These are phyloP conservation scores for Cheilosia impressa DNA, from an alignment of 2,888 invertebrate genomes.

Conservation along the genomic window DNA sequence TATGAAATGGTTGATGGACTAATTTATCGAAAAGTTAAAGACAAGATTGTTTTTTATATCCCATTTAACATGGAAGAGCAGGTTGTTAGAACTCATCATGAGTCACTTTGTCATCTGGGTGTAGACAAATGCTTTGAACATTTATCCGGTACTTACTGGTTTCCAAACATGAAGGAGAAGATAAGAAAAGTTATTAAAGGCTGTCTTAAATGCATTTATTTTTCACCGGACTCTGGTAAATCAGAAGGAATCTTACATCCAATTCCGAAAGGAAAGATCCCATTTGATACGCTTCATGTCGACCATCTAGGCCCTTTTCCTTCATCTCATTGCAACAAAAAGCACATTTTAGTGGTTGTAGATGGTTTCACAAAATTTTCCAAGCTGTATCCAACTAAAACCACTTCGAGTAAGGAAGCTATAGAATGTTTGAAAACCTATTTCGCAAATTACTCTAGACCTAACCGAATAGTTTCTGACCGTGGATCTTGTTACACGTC, in stretches of 20 bases:
- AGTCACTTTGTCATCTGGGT: constrained; percentile 77
- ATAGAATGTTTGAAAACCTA: constrained; percentile 31
- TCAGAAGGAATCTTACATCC: constrained; percentile 80
- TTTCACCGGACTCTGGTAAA: constrained; percentile 78
- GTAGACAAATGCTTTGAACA: constrained; percentile 76
- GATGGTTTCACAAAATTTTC: constrained; percentile 81
- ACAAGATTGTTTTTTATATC: constrained; percentile 49
- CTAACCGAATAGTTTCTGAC: constrained; percentile 80
- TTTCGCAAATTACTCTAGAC: constrained; percentile 60
- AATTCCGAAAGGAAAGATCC: constrained; percentile 80
- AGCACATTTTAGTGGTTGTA: constrained; percentile 71
- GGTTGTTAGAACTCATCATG: constrained; percentile 53
- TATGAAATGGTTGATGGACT: constrained; percentile 36
- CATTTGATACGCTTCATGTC: constrained; percentile 81
- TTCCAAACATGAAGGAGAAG: constrained; percentile 80
- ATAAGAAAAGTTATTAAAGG: constrained; percentile 73
- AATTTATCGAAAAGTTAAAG: constrained; percentile 31
- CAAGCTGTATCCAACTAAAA: constrained; percentile 46
- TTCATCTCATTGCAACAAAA: not conserved
- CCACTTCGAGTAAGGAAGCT: constrained; percentile 14
- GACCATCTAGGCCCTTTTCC: constrained; percentile 17
- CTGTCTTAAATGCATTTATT: constrained; percentile 11
- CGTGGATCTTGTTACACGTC: constrained; percentile 79
- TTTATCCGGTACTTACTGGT: constrained; percentile 78
- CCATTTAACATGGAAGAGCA: constrained; percentile 68